A percentile compares a stretch with the other conserved stretches of the same genome.
phyloP scores from a whole-genome alignment of 2,888 invertebrate species.

The Tricholauxania praeusta region DNA sequence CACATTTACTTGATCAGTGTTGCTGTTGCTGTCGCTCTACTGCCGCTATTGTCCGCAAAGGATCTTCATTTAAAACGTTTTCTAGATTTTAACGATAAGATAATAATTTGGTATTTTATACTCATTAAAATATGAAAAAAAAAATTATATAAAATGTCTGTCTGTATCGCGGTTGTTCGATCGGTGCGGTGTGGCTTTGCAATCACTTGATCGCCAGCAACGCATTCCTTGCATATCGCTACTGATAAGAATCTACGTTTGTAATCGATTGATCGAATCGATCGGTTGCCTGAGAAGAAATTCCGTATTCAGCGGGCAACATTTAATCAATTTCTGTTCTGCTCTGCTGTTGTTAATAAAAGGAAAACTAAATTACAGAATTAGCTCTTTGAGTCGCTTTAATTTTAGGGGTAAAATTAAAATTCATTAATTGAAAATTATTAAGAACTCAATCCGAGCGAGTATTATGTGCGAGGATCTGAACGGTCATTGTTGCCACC shows the following conservation, averaged over 20 bases:
- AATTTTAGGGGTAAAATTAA: slow-evolving; percentile 11
- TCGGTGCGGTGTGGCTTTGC: background rate
- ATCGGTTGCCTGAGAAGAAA: slow-evolving; percentile 28
- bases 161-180: slow-evolving; percentile 9
- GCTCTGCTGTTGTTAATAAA: slow-evolving; percentile 25
- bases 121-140: slow-evolving; percentile 22
- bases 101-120: slow-evolving; percentile 21
- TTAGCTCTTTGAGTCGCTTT: slow-evolving; percentile 29
- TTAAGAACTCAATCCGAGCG: slow-evolving; percentile 28
- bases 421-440: slow-evolving; percentile 27
- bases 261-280: slow-evolving; percentile 28
- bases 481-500: too few relatives aligned
- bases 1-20: background rate
- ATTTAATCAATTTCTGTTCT: slow-evolving; percentile 27
- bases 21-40: background rate
- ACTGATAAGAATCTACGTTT: slow-evolving; percentile 26
- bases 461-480: too few relatives aligned
- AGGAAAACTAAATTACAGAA: slow-evolving; percentile 14
- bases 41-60: slow-evolving; percentile 27
- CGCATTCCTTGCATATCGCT: slow-evolving; percentile 7
- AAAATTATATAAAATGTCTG: background rate
- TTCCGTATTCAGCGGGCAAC: slow-evolving; percentile 32
- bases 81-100: slow-evolving; percentile 24
- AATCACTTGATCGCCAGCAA: slow-evolving; percentile 9
- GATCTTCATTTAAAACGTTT: slow-evolving; percentile 37